A percentile compares a stretch with the other conserved stretches of the same genome.
phyloP scores from a whole-genome alignment of 2,888 invertebrate species.

The Lydus trimaculatus region DNA sequence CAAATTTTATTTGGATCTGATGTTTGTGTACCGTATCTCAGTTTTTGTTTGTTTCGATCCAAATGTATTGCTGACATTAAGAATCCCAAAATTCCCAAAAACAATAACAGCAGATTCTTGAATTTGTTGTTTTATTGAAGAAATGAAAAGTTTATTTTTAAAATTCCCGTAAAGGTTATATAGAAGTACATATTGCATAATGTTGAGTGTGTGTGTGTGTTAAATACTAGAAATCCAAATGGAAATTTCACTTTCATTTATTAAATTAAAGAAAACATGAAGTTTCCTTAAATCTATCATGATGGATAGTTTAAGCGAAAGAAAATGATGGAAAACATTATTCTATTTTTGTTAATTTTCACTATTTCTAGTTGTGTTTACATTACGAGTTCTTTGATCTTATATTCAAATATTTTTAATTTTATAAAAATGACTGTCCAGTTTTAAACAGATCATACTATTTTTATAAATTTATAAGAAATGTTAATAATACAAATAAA shows the following conservation, averaged over 20 bases:
- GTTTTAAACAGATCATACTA: not conserved
- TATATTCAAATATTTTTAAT: not conserved
- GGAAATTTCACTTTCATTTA: slow-evolving; percentile 1
- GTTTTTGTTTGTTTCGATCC: too few species aligned
- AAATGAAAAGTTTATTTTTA: not conserved
- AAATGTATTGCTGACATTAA: too few species aligned
- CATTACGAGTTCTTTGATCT: not conserved
- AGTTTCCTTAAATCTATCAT: not conserved
- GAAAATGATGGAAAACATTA: not conserved
- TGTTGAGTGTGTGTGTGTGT: not conserved
- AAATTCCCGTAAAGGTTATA: not conserved
- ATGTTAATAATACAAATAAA: slow-evolving; percentile 1
- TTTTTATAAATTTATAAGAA: not conserved
- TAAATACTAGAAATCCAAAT: not conserved
- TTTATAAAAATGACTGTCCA: not conserved
- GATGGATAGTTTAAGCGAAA: too few species aligned
- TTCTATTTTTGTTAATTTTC: not conserved
- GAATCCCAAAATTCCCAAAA: too few species aligned
- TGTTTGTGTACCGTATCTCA: too few species aligned
- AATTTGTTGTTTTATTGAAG: not conserved
- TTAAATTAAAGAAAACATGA: not conserved
- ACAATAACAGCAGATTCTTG: too few species aligned
- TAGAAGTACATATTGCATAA: not conserved
- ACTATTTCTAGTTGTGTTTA: not conserved
- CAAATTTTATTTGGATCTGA: too few species aligned